Conservation (phyloP, 23 tunicate genomes). For the Halocynthia aurantium region DNA sequence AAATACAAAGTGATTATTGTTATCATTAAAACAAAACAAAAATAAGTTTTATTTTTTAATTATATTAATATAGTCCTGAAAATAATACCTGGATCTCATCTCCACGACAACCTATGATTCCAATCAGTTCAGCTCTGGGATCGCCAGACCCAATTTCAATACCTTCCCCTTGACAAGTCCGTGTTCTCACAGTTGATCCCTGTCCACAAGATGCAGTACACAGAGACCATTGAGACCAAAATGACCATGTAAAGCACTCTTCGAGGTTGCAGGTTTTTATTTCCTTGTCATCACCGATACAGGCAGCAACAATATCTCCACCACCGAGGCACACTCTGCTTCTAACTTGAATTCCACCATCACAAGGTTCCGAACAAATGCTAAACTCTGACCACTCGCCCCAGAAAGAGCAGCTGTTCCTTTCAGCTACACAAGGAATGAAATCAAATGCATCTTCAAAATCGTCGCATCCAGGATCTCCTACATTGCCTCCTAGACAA, state of each 20-base stretch:
- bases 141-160: constrained; percentile 14
- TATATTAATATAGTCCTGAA: too few species aligned
- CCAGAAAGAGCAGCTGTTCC: constrained; percentile 45
- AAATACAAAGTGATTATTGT: too few species aligned
- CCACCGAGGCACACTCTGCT: constrained; percentile 14
- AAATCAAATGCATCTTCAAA: constrained; percentile 7
- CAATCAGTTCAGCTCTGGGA: background rate
- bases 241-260: constrained; percentile 28
- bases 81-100: background rate
- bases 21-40: too few species aligned
- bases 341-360: constrained; percentile 56
- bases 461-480: constrained; percentile 8
- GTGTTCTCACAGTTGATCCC: constrained; percentile 3
- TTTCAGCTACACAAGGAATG: constrained; percentile 1
- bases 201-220: constrained; percentile 17
- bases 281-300: constrained; percentile 28
- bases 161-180: constrained; percentile 6
- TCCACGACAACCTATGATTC: background rate
- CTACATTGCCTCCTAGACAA: constrained; percentile 3
- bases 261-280: constrained; percentile 14
- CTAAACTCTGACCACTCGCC: constrained; percentile 59
- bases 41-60: too few species aligned
- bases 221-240: constrained; percentile 17
- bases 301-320: background rate
- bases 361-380: constrained; percentile 50